Percentiles rank a stretch among this genome's conserved stretches.
phyloP scores from a whole-genome alignment of 2,888 invertebrate species.

The Troides aeacus region DNA sequence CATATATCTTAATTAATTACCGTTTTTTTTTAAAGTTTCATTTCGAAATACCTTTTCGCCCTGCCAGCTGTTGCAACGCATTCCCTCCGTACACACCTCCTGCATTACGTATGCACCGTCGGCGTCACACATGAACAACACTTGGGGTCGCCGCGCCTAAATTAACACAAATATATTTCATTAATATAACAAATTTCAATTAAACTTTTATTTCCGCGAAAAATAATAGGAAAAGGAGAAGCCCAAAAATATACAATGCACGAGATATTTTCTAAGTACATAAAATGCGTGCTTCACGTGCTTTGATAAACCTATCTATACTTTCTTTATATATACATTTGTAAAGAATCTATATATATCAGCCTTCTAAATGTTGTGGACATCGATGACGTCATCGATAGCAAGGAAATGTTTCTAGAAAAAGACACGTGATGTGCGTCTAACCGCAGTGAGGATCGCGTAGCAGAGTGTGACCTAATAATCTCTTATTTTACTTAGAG shows the following conservation, averaged over 20 bases:
- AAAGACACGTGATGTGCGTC: neutral
- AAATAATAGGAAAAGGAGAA: no score
- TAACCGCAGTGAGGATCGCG: neutral
- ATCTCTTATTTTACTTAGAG: neutral
- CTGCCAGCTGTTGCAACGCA: conserved; percentile 84
- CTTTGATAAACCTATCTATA: no score
- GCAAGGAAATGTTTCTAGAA: no score
- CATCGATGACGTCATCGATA: no score
- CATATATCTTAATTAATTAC: no score
- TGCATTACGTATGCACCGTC: conserved; percentile 86
- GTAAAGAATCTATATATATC: no score
- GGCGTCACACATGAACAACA: conserved; percentile 86
- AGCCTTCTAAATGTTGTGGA: no score
- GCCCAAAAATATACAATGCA: no score
- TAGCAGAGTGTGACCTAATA: neutral
- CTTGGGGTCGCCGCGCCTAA: conserved; percentile 81
- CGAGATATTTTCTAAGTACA: no score
- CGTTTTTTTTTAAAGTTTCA: neutral
- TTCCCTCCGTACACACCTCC: conserved; percentile 84
- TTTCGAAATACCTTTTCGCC: conserved; percentile 67
- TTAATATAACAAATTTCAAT: neutral
- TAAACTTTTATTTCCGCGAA: neutral
- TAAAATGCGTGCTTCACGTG: no score
- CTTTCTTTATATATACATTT: no score
- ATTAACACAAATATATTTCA: conserved; percentile 8